Percentiles rank a stretch among this genome's conserved stretches.
Evolutionary conservation across 2,113 vertebrate genomes (phyloP).

Genomic region (Dasypus novemcinctus): DNA sequence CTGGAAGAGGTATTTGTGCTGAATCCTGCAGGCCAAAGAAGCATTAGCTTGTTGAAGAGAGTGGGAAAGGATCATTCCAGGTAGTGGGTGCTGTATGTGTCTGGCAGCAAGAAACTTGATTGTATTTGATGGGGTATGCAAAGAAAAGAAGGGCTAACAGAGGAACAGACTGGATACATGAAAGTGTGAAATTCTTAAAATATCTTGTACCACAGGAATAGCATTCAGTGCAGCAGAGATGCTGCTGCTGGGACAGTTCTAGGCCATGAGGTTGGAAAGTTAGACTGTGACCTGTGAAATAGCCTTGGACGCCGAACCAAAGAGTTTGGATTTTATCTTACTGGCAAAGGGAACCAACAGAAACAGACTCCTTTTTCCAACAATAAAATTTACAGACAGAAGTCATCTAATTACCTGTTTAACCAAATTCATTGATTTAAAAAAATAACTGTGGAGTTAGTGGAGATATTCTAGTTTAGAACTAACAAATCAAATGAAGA

Average conservation of each 20-base stretch:
- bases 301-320: too few species aligned
- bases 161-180: not conserved
- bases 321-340: not conserved
- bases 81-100: not conserved
- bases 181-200: not conserved
- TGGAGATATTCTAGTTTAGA: not conserved
- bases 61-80: not conserved
- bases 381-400: not conserved
- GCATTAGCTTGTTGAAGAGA: not conserved
- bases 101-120: not conserved
- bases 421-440: constrained; percentile 1
- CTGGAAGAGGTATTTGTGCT: not conserved
- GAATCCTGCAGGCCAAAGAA: not conserved
- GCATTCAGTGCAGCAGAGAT: not conserved
- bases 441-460: not conserved
- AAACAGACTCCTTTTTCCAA: not conserved
- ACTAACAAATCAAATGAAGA: constrained; percentile 6
- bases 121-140: not conserved
- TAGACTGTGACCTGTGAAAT: not conserved
- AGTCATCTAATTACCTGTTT: not conserved
- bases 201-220: not conserved
- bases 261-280: not conserved
- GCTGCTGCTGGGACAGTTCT: too few species aligned
- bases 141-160: not conserved
- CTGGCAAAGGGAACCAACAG: not conserved